These are phyloP conservation scores for Stramonita haemastoma DNA, from an alignment of 2,888 invertebrate genomes.

Conservation along the genomic window DNA sequence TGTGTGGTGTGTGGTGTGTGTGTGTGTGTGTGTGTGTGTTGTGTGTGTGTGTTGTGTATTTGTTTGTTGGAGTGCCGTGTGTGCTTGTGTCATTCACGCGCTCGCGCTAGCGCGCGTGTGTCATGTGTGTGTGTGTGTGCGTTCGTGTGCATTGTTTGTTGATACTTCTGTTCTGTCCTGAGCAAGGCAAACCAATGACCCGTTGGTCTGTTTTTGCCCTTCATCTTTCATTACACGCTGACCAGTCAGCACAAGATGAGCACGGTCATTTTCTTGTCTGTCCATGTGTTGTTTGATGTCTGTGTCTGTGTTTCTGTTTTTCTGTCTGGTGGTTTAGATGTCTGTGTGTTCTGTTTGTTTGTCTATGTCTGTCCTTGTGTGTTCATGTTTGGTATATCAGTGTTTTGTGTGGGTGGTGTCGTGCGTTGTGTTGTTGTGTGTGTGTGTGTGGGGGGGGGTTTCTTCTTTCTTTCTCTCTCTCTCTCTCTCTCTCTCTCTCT, in stretches of 20 bases:
- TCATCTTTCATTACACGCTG: too few relatives aligned
- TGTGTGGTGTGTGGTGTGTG: background rate
- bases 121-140: background rate
- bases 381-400: background rate
- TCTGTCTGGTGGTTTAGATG: background rate
- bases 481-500: background rate
- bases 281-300: too few relatives aligned
- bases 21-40: background rate
- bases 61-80: background rate
- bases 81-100: background rate
- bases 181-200: too few relatives aligned
- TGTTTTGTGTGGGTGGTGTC: background rate
- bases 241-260: too few relatives aligned
- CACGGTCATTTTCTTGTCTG: too few relatives aligned
- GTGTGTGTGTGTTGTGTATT: background rate
- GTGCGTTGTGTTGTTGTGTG: too few relatives aligned
- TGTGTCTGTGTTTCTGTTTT: too few relatives aligned
- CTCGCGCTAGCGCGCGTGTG: background rate
- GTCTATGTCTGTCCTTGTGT: background rate
- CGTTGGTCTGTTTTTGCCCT: too few relatives aligned
- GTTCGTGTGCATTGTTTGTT: background rate
- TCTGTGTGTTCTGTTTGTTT: background rate
- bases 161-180: background rate
- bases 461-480: too few relatives aligned
- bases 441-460: background rate